Base-by-base conservation (phyloP, 2,888 invertebrate genomes). In the Leucophora obtusa region DNA sequence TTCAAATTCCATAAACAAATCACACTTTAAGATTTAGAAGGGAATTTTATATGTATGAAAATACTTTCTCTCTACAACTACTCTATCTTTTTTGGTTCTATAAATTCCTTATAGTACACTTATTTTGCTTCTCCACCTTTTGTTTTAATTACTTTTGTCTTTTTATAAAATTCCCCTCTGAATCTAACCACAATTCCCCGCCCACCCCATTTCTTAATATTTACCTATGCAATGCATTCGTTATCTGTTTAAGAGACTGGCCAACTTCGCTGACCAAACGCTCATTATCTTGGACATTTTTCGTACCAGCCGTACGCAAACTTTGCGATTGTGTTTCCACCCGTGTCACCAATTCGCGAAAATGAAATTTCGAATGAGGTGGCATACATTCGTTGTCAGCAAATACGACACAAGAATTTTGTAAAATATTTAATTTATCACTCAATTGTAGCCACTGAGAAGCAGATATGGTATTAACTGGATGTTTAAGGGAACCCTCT, bases 351-450 rank as follows among this genome's bases (percentile, higher is more conserved):
- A 95, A 89, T 89, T 95, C 94, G 53, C 96, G 93, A 87, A 96
- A 95, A 85, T 97, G 95, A 90, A 97, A 97, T 87, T 97, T 95
- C 63, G 95, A 94, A 87, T 97, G 96, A 17, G 96, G 96, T 11
- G 96, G 95, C 86, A 96, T 94, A 15, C 93, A 92, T 77, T 93
- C 93, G 83, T 92, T 93, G 85, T 97, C 97, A 15, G 96, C 95
- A 86, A 96, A 96, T 84, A 94, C 94, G 85, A 94, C 93, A 91
- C 97, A 97, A 83, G 95, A 94, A 18, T 94, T 93, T 87, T 96
- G 95, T 85, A 98, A 92, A 83, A 95, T 92, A 84, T 96, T 95
- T 63, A 96, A 93, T 88, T 95, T 95, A 86, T 96, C 96, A 14
- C 95, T 95, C 28, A 96, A 90, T 85, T 95, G 94, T 77, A 96